These are phyloP conservation scores for Laticauda colubrina DNA, from an alignment of 2,113 vertebrate genomes.

Conservation along the genomic window DNA sequence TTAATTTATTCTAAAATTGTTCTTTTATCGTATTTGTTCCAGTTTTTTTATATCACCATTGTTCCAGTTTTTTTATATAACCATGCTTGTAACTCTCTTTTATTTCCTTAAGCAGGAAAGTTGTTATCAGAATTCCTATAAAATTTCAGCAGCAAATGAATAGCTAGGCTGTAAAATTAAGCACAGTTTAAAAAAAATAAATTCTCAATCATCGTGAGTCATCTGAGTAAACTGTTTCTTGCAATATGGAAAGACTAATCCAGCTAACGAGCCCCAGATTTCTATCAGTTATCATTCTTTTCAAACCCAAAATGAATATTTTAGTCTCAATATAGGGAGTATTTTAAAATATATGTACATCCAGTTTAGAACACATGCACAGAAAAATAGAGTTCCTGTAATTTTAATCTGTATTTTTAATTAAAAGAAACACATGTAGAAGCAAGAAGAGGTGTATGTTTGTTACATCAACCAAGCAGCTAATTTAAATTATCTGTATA, in stretches of 20 bases:
- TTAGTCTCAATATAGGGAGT: not conserved
- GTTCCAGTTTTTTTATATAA: not conserved
- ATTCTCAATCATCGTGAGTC: not conserved
- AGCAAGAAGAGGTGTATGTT: not conserved
- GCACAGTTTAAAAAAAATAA: not conserved
- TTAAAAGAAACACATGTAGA: not conserved
- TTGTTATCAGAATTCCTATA: conserved; percentile 23
- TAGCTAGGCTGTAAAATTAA: not conserved
- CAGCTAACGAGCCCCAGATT: not conserved
- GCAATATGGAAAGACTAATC: not conserved
- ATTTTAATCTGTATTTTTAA: not conserved
- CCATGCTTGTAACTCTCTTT: conserved; percentile 6
- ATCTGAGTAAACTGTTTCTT: not conserved
- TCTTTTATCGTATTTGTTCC: conserved; percentile 29
- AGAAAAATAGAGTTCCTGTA: not conserved
- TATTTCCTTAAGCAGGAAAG: conserved; percentile 15
- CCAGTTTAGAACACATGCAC: not conserved
- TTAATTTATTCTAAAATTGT: conserved; percentile 29
- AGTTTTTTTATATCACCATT: not conserved
- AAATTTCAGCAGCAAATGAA: conserved; percentile 1
- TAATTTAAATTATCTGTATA: not conserved
- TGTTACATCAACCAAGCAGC: not conserved
- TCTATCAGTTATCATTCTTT: not conserved
- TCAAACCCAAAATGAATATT: not conserved
- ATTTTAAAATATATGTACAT: not conserved